Conservation (phyloP, 2,113 vertebrate species). For the Siphamia tubifer region DNA sequence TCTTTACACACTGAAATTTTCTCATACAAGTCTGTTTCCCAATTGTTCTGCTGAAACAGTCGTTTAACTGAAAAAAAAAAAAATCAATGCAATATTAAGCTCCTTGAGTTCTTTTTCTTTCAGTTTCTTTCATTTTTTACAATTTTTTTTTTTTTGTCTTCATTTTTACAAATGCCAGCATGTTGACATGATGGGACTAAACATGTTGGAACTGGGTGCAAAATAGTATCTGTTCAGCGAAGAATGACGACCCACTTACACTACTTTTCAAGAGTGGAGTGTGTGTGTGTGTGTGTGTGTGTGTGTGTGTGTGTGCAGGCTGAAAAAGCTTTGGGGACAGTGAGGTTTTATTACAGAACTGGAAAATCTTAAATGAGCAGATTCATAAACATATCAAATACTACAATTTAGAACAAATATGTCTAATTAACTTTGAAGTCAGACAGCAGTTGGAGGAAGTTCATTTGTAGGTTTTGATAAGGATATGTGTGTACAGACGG, state of each 20-base stretch:
- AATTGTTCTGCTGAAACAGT: conserved; percentile 36
- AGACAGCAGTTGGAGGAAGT: background rate
- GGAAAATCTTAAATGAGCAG: conserved; percentile 6
- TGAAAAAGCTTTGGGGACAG: background rate
- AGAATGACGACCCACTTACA: conserved; percentile 28
- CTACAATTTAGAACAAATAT: conserved; percentile 51
- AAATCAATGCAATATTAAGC: conserved; percentile 30
- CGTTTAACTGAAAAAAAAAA: conserved; percentile 36
- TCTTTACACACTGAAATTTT: conserved; percentile 15
- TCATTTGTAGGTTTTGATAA: conserved; percentile 55
- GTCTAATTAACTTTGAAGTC: conserved; percentile 15
- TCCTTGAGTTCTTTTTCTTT: background rate
- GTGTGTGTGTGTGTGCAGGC: background rate
- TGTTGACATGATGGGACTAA: conserved; percentile 18
- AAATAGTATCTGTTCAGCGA: conserved; percentile 34
- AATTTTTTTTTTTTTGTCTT: no score
- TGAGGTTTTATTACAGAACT: background rate
- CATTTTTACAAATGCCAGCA: conserved; percentile 10
- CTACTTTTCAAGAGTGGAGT: conserved; percentile 11
- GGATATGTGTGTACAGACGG: conserved; percentile 18
- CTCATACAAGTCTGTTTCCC: conserved; percentile 11
- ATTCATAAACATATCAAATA: conserved; percentile 67
- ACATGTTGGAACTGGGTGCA: conserved; percentile 47
- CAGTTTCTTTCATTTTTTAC: no score
- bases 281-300: background rate